phyloP scores from a whole-genome alignment of 2,888 invertebrate genomes.

The Philereme vetulata region DNA sequence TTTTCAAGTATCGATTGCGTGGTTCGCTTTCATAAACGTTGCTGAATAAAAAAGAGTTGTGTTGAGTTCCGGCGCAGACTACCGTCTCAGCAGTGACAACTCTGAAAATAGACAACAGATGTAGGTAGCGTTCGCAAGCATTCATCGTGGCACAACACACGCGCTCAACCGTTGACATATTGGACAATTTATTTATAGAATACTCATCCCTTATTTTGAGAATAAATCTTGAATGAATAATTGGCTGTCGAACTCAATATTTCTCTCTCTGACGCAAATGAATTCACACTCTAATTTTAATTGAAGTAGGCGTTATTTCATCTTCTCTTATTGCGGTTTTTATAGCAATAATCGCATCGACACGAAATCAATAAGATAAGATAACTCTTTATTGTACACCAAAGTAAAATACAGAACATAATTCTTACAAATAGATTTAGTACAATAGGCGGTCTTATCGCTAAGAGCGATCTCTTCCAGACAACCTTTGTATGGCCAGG shows the following conservation, averaged over 20 bases:
- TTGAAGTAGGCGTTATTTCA: slow-evolving; percentile 15
- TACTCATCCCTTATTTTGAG: slow-evolving; percentile 73
- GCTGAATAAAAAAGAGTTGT: slow-evolving; percentile 63
- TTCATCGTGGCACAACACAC: slow-evolving; percentile 78
- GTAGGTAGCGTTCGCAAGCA: slow-evolving; percentile 79
- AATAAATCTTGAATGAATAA: slow-evolving; percentile 69
- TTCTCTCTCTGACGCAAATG: slow-evolving; percentile 27
- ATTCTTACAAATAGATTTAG: too few species aligned
- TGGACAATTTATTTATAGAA: slow-evolving; percentile 79
- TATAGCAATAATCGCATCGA: slow-evolving; percentile 20
- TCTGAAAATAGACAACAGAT: slow-evolving; percentile 80
- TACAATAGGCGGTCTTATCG: too few species aligned
- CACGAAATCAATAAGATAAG: slow-evolving; percentile 20
- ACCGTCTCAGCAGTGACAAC: slow-evolving; percentile 68
- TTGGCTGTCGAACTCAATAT: slow-evolving; percentile 65
- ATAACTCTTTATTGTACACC: too few species aligned
- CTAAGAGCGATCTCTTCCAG: too few species aligned
- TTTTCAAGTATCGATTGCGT: slow-evolving; percentile 47
- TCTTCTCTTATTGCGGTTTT: slow-evolving; percentile 14
- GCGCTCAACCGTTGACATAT: slow-evolving; percentile 81
- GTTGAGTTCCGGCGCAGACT: slow-evolving; percentile 72
- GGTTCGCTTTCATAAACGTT: slow-evolving; percentile 51
- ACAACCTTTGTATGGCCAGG: too few species aligned
- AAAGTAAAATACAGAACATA: too few species aligned
- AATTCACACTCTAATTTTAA: slow-evolving; percentile 23